Evolutionary conservation across 2,797 vertebrate genomes (phyloP), one percentile per base, ranked within the genome.

Genomic region (Thunnus albacares): DNA sequence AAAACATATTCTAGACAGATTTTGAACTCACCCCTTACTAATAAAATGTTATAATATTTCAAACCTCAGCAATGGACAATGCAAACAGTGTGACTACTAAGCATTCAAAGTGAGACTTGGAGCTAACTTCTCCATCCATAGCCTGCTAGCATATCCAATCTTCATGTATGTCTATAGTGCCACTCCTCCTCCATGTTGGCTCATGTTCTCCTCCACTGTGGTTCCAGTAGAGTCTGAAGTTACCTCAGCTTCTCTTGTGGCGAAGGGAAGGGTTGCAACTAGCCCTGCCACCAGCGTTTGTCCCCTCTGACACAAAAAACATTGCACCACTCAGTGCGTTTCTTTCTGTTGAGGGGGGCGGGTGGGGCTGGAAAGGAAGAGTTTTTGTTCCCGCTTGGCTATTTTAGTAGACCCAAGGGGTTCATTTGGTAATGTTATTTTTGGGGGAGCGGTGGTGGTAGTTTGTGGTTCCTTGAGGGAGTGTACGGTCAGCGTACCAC

Each of bases 401-500:
- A 91, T 92, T 93, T 93, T 45, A 61, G 86, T 73, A 26, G 15
- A 77, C 53, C 71, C 58, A 76, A 88, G 66, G 75, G 85, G 72
- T 79, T 90, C 81, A 89, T 93, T 91, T 90, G 59, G 82, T 79
- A 67, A 53, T 80, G 82, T 87, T 93, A 90, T 92, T 92, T 88
- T 77, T 26, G 69, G 75, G 78, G 78, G 74, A 61, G 80, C 67
- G 77, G 80, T 45, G 41, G 65, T 69, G 63, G 75, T 86, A 82
- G 82, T 87, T 72, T 85, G 80, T 62, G 80, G 75, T 68, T 64
- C 47, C 53, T 65, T 53, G 20, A 56, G 79, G 84, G 18, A 71
- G 47, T 59, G 38, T 55, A 55, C 76, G 58, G 56, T 83, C 66
- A 67, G 35, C 20, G 4, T 49, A 35, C 70, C 56, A 62, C 51